phyloP scores from a whole-genome alignment of 2,113 vertebrate species.

The Percina caprodes region DNA sequence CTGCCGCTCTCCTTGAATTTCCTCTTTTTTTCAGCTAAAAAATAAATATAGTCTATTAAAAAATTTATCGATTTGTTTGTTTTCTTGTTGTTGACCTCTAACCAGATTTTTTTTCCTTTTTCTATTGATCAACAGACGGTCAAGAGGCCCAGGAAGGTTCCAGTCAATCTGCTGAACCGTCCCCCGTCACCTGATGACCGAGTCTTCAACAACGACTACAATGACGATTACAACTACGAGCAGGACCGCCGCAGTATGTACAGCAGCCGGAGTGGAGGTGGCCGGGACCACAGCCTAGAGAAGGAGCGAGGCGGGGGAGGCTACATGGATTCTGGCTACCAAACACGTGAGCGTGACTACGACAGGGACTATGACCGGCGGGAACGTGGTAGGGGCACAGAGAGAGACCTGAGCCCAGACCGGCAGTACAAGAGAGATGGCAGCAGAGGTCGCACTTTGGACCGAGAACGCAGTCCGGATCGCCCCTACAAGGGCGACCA shows the following conservation, averaged over 20 bases:
- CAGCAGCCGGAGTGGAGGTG: conserved; percentile 82
- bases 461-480: conserved; percentile 83
- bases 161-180: conserved; percentile 78
- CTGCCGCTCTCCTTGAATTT: neutral
- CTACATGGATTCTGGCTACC: conserved; percentile 81
- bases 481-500: conserved; percentile 75
- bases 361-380: conserved; percentile 81
- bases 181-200: conserved; percentile 86
- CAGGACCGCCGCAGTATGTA: conserved; percentile 87
- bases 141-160: conserved; percentile 91
- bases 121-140: conserved; percentile 84
- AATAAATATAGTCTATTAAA: neutral
- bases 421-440: conserved; percentile 82
- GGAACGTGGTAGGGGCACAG: conserved; percentile 71
- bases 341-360: conserved; percentile 72
- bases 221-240: conserved; percentile 86
- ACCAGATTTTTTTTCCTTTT: conserved; percentile 4
- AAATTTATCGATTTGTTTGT: neutral
- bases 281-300: conserved; percentile 81
- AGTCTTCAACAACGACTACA: conserved; percentile 89
- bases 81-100: neutral
- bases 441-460: conserved; percentile 85
- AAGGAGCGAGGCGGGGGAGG: conserved; percentile 61
- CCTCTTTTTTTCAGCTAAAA: neutral
- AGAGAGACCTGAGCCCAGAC: conserved; percentile 84